phyloP scores from a whole-genome alignment of 2,113 vertebrate genomes.

The Zosterops pallidus region DNA sequence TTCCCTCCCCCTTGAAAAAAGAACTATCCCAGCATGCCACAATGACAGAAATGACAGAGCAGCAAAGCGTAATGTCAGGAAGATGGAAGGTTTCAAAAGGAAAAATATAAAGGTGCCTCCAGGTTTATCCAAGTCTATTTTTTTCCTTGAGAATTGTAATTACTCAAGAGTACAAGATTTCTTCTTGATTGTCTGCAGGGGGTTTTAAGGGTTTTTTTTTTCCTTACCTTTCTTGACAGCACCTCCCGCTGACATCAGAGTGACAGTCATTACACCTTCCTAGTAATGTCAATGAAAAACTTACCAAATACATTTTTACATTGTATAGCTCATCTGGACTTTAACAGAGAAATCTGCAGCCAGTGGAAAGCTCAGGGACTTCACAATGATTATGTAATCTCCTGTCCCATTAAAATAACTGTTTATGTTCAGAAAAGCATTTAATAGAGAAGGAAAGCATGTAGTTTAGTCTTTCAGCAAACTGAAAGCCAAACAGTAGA shows the following conservation, averaged over 20 bases:
- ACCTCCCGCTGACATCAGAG: slow-evolving; percentile 60
- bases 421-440: slow-evolving; percentile 1
- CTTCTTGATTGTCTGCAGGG: slow-evolving; percentile 24
- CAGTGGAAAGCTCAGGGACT: slow-evolving; percentile 5
- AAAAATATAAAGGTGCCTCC: slow-evolving; percentile 34
- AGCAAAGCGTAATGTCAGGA: background rate
- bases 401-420: slow-evolving; percentile 3
- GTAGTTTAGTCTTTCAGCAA: background rate
- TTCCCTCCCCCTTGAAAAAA: background rate
- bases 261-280: slow-evolving; percentile 46
- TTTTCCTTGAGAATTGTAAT: slow-evolving; percentile 47
- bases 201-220: background rate
- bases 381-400: slow-evolving; percentile 7
- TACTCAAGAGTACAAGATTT: slow-evolving; percentile 32
- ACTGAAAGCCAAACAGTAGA: background rate
- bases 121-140: slow-evolving; percentile 36
- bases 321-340: slow-evolving; percentile 31
- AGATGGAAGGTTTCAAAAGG: slow-evolving; percentile 51
- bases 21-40: background rate
- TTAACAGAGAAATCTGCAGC: slow-evolving; percentile 30
- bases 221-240: slow-evolving; percentile 28
- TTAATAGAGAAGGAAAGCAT: background rate
- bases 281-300: slow-evolving; percentile 53
- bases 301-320: slow-evolving; percentile 28
- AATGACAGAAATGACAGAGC: slow-evolving; percentile 32